Evolutionary conservation across 2,888 invertebrate species (phyloP).

Genomic region (Odontocerum albicorne): DNA sequence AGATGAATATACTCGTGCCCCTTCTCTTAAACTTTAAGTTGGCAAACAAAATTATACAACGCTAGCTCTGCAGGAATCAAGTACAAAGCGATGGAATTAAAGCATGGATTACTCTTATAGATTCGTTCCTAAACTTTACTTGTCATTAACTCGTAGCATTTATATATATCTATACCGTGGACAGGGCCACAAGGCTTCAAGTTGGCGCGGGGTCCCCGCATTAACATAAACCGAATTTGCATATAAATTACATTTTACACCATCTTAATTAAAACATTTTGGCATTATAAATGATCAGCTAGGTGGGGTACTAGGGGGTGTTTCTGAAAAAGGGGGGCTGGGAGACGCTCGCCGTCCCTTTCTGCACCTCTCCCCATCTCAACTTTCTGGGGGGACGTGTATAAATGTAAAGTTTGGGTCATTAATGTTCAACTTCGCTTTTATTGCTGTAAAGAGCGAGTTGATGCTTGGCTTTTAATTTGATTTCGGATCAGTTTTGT

Average conservation of each 20-base stretch:
- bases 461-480: slow-evolving; percentile 35
- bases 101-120: slow-evolving; percentile 36
- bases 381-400: slow-evolving; percentile 19
- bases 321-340: slow-evolving; percentile 19
- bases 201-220: slow-evolving; percentile 40
- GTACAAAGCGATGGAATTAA: slow-evolving; percentile 36
- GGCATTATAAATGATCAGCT: slow-evolving; percentile 61
- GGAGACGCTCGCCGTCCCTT: slow-evolving; percentile 11
- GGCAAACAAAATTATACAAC: slow-evolving; percentile 34
- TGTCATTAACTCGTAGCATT: slow-evolving; percentile 35
- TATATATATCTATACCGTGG: slow-evolving; percentile 26
- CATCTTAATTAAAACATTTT: slow-evolving; percentile 64
- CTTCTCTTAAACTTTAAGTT: slow-evolving; percentile 14
- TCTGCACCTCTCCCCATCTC: slow-evolving; percentile 5
- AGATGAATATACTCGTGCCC: slow-evolving; percentile 11
- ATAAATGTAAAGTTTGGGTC: slow-evolving; percentile 37
- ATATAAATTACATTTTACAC: slow-evolving; percentile 64
- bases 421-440: slow-evolving; percentile 37
- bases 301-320: slow-evolving; percentile 23
- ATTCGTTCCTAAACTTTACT: slow-evolving; percentile 36
- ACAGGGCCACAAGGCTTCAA: slow-evolving; percentile 19
- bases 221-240: slow-evolving; percentile 64
- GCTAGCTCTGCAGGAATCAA: slow-evolving; percentile 29
- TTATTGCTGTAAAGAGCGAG: slow-evolving; percentile 34
- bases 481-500: slow-evolving; percentile 29